Evolutionary conservation across 2,888 invertebrate genomes (phyloP).

Genomic region (Trachelus iudaicus): DNA sequence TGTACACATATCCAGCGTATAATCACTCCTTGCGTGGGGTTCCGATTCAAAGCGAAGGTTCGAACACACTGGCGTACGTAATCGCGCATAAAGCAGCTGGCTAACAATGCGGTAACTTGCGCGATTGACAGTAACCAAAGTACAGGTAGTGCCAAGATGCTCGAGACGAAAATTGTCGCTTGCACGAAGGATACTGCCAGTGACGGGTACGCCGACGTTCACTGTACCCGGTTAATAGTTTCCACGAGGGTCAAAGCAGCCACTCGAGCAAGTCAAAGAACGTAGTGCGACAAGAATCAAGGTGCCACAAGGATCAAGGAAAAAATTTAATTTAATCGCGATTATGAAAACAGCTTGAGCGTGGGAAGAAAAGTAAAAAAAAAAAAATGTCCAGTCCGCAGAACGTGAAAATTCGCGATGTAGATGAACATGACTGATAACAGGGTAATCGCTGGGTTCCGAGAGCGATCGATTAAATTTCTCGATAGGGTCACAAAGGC

Average conservation of each 20-base stretch:
- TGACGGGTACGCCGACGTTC: not conserved
- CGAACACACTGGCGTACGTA: not conserved
- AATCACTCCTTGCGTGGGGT: not conserved
- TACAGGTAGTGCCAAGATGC: not conserved
- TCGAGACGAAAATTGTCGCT: not conserved
- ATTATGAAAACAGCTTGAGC: not conserved
- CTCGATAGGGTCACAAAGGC: not conserved
- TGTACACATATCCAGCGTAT: not conserved
- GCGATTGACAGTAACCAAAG: not conserved
- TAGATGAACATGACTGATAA: not conserved
- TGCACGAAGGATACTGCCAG: not conserved
- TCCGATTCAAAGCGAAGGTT: not conserved
- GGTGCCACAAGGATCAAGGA: no score
- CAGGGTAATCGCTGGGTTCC: not conserved
- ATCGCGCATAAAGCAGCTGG: not conserved
- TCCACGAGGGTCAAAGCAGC: not conserved
- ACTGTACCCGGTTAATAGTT: not conserved
- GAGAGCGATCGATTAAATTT: not conserved
- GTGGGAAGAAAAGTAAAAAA: not conserved
- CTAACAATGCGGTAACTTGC: not conserved
- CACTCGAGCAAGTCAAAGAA: not conserved
- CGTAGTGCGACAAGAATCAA: not conserved
- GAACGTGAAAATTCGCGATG: not conserved
- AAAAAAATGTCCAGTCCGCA: not conserved
- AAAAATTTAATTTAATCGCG: not conserved